Percentiles rank a stretch among this genome's conserved stretches.
Conservation (phyloP, 1,140 invertebrate species). For the Anoplolepis gracilipes region DNA sequence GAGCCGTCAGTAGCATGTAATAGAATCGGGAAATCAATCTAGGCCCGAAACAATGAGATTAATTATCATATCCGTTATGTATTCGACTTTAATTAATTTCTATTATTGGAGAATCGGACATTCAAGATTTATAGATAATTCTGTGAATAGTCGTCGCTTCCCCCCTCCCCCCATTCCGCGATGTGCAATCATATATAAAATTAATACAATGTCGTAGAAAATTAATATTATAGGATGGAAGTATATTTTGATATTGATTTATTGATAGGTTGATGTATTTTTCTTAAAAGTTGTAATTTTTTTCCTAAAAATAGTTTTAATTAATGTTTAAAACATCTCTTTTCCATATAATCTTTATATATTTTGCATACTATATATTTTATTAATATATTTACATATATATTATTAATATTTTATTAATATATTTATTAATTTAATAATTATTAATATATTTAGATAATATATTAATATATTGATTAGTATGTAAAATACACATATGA, state of each 20-base stretch:
- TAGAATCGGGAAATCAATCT: conserved; percentile 42
- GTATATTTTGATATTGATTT: background rate
- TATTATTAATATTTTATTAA: too few relatives aligned
- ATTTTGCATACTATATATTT: too few relatives aligned
- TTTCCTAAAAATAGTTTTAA: background rate
- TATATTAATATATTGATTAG: too few relatives aligned
- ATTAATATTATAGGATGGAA: too few relatives aligned
- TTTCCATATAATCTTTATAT: too few relatives aligned
- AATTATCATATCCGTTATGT: conserved; percentile 50
- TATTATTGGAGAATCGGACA: conserved; percentile 44
- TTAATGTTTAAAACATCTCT: too few relatives aligned
- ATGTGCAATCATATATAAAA: background rate
- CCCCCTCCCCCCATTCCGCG: background rate
- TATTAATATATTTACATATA: too few relatives aligned
- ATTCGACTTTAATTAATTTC: conserved; percentile 54
- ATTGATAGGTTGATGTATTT: background rate
- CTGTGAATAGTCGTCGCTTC: background rate
- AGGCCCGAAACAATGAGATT: conserved; percentile 25
- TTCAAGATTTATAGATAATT: conserved; percentile 40
- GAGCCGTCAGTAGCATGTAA: conserved; percentile 9
- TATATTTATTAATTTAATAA: too few relatives aligned
- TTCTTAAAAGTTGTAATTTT: too few relatives aligned
- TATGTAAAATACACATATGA: too few relatives aligned
- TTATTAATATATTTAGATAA: too few relatives aligned
- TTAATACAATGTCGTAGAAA: too few relatives aligned